These are phyloP conservation scores for Triplophysa yarkandensis DNA, from an alignment of 2,797 vertebrate genomes.

Conservation along the genomic window DNA sequence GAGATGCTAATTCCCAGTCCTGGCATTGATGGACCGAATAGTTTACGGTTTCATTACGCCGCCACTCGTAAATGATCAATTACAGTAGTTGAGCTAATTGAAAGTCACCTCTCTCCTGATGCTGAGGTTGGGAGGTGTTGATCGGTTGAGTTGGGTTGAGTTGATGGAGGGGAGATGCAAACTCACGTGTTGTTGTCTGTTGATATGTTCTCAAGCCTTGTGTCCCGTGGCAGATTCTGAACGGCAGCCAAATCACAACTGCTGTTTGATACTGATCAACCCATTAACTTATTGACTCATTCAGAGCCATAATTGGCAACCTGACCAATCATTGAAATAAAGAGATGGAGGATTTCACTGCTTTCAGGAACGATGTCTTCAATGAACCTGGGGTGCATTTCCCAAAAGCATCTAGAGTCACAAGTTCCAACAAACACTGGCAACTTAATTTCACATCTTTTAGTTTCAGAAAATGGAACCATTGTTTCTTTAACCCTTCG, in stretches of 20 bases:
- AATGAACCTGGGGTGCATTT: background rate
- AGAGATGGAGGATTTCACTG: constrained; percentile 66
- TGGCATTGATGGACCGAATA: constrained; percentile 26
- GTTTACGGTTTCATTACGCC: constrained; percentile 63
- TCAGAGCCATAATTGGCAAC: constrained; percentile 75
- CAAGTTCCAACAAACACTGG: too few species aligned
- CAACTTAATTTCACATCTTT: too few species aligned
- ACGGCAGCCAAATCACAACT: constrained; percentile 71
- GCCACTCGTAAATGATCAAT: constrained; percentile 74
- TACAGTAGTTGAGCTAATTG: constrained; percentile 74
- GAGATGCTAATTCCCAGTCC: constrained; percentile 32
- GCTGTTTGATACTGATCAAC: constrained; percentile 70
- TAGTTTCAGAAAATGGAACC: too few species aligned
- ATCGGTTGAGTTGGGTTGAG: constrained; percentile 54
- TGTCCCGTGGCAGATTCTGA: constrained; percentile 58
- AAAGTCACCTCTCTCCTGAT: constrained; percentile 71
- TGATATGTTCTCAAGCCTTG: constrained; percentile 27
- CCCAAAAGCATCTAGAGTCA: too few species aligned
- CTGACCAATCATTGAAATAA: constrained; percentile 74
- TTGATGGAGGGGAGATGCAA: constrained; percentile 52
- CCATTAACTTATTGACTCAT: constrained; percentile 80
- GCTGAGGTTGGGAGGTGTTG: constrained; percentile 57
- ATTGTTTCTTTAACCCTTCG: too few species aligned
- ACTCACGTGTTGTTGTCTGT: constrained; percentile 33
- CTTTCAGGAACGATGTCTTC: constrained; percentile 36